phyloP scores from a whole-genome alignment of 2,113 vertebrate genomes.

The Papio anubis region DNA sequence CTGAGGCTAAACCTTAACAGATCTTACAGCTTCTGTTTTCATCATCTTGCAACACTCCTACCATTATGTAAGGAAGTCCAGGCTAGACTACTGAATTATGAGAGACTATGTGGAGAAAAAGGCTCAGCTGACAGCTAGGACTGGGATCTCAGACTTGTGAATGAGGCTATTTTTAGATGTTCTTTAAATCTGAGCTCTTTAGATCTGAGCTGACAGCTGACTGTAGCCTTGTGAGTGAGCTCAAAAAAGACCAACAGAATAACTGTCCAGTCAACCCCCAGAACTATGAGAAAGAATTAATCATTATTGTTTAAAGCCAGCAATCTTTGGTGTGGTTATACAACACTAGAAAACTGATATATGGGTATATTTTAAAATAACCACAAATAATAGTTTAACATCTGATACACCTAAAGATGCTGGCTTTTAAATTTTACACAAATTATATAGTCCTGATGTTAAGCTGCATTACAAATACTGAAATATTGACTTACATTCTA shows the following conservation, averaged over 20 bases:
- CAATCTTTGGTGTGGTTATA: background rate
- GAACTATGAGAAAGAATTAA: background rate
- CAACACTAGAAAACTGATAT: background rate
- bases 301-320: background rate
- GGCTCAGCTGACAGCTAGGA: background rate
- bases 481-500: background rate
- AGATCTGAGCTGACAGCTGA: constrained; percentile 8
- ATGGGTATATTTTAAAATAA: background rate
- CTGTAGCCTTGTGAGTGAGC: background rate
- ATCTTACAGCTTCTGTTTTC: background rate
- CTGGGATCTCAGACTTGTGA: background rate
- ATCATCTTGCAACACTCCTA: background rate
- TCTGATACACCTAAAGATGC: background rate
- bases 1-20: background rate
- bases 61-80: background rate
- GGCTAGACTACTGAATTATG: background rate
- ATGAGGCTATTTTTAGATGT: background rate
- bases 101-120: background rate
- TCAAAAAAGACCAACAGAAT: background rate
- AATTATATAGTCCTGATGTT: background rate
- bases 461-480: background rate
- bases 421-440: background rate
- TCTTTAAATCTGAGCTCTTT: background rate
- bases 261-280: background rate
- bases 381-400: background rate